Conservation (phyloP, 2,113 vertebrate species). For the Pseudopipra pipra region DNA sequence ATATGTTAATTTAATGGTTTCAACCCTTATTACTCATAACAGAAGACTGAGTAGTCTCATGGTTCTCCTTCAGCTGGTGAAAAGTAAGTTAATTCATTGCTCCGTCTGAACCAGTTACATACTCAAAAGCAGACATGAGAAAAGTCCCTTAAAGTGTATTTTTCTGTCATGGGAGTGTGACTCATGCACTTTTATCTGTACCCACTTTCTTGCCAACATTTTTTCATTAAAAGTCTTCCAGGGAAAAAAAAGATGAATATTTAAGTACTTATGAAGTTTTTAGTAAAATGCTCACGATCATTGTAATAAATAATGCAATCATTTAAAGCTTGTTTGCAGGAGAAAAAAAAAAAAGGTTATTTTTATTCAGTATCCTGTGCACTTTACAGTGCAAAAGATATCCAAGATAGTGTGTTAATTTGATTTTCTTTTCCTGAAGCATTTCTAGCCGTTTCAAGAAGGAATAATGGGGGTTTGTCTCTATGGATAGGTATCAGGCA, state of each 20-base stretch:
- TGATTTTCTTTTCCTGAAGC: neutral
- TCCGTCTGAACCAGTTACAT: neutral
- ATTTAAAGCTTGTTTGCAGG: neutral
- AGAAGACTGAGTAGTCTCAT: neutral
- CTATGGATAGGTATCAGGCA: neutral
- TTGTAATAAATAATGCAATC: neutral
- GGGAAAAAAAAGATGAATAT: neutral
- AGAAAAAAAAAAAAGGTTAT: neutral
- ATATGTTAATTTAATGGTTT: neutral
- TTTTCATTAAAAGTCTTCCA: neutral
- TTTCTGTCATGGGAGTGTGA: neutral
- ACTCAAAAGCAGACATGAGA: neutral
- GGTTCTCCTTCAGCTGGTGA: neutral
- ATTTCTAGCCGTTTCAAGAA: neutral
- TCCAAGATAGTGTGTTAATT: neutral
- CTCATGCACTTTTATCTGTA: neutral
- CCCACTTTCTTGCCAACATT: neutral
- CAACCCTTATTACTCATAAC: neutral
- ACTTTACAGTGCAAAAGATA: neutral
- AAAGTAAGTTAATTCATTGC: slow-evolving; percentile 3
- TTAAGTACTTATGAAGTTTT: neutral
- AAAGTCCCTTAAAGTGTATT: neutral
- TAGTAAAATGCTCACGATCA: neutral
- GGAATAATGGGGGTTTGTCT: neutral
- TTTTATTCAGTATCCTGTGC: neutral